Evolutionary conservation across 2,888 invertebrate genomes (phyloP).

Genomic region (Coronaproctus castanopsis): DNA sequence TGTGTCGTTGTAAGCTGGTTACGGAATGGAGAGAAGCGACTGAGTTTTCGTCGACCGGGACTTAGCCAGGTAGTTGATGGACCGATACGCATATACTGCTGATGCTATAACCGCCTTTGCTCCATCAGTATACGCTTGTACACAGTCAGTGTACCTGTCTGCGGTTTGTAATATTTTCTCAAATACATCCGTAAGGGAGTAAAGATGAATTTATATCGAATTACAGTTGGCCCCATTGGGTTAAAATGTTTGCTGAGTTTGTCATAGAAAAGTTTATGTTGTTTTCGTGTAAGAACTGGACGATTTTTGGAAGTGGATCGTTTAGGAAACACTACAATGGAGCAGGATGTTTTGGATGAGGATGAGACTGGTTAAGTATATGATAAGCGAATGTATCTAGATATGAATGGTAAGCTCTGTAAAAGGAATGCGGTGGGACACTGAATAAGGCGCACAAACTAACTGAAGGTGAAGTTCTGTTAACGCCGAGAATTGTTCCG

Average conservation of each 20-base stretch:
- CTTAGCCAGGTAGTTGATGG: too few relatives aligned
- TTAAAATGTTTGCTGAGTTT: not conserved
- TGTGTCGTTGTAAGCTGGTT: not conserved
- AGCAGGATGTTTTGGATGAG: not conserved
- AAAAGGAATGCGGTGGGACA: not conserved
- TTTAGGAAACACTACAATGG: not conserved
- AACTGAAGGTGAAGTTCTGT: not conserved
- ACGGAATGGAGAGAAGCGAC: not conserved
- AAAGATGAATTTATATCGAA: too few relatives aligned
- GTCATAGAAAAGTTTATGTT: not conserved
- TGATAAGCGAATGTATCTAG: not conserved
- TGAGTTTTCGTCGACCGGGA: not conserved
- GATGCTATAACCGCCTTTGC: too few relatives aligned
- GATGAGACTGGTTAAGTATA: not conserved
- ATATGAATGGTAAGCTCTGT: not conserved
- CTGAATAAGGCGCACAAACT: not conserved
- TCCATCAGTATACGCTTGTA: too few relatives aligned
- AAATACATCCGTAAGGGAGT: too few relatives aligned
- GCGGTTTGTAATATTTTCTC: too few relatives aligned
- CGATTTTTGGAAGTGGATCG: not conserved
- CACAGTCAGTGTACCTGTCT: too few relatives aligned
- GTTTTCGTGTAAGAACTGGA: not conserved
- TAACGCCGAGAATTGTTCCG: not conserved
- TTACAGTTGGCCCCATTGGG: not conserved
- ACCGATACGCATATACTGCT: too few relatives aligned